Evolutionary conservation across 2,113 vertebrate species (phyloP).

Genomic region (Apodemus sylvaticus): DNA sequence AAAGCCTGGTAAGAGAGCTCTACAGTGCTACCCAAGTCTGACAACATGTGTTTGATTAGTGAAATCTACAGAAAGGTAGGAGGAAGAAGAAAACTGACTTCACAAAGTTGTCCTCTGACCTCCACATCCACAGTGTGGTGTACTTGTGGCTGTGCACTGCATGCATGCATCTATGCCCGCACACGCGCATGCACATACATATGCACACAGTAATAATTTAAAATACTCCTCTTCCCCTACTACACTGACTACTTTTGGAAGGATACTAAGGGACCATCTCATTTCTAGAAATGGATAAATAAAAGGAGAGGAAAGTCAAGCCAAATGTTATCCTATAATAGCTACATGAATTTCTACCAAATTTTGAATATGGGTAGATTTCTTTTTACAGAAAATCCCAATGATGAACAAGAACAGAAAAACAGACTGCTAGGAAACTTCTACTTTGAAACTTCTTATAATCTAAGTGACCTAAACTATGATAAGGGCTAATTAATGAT

Average conservation of each 20-base stretch:
- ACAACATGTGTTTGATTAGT: background rate
- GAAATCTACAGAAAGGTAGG: background rate
- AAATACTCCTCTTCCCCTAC: background rate
- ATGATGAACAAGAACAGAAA: background rate
- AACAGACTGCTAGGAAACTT: constrained; percentile 31
- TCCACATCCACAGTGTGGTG: background rate
- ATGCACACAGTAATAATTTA: background rate
- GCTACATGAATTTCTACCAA: background rate
- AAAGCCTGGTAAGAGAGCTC: background rate
- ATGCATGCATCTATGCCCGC: background rate
- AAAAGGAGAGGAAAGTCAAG: background rate
- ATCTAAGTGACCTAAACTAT: constrained; percentile 30
- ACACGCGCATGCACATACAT: background rate
- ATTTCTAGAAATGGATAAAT: constrained; percentile 4
- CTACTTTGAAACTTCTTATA: background rate
- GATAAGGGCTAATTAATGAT: background rate
- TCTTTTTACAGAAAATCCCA: constrained; percentile 28
- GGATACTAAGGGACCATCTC: background rate
- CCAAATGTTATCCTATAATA: background rate
- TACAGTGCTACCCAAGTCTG: background rate
- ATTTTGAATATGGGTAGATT: background rate
- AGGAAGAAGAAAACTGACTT: background rate
- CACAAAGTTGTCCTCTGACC: background rate
- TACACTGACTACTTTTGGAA: background rate
- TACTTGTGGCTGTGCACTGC: background rate